Base-by-base conservation (phyloP, 2,888 invertebrate genomes). In the Chalcis sispes region DNA sequence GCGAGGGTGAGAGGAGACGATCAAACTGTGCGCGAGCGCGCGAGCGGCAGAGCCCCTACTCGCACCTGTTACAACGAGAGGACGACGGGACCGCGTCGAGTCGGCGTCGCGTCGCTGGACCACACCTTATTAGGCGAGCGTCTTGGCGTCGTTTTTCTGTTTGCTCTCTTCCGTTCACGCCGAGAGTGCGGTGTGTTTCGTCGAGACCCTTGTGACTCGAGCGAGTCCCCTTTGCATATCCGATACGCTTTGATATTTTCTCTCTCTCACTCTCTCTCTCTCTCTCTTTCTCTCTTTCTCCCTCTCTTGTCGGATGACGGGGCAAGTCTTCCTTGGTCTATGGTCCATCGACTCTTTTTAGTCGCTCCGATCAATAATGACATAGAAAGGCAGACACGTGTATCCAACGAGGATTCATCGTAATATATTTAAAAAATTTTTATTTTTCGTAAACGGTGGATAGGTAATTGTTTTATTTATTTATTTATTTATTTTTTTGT, bases 51-150 rank as follows among this genome's bases (percentile, higher is more conserved):
- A n/a, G 50, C n/a, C 76, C 75, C 75, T n/a, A 77, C 80, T 82
- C 80, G 83, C 86, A 87, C 85, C 87, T 87, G 87, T 87, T 86
- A 85, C 83, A 85, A 85, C 82, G 82, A 81, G 83, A 81, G 36
- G 50, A 81, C 82, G 58, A 81, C 80, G 76, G 78, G 61, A 8
- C 15, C 29, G 48, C 58, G 59, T n/a, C n/a, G n/a, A n/a, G n/a
- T n/a, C n/a, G n/a, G n/a, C n/a, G n/a, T 27, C 52, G 54, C 59
- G 59, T 58, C 59, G 66, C 58, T 50, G 76, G 72, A 80, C 81
- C 82, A 79, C 81, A 81, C 82, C 81, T 83, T 81, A 81, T 83
- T 80, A 80, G 80, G 80, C 76, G 79, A 73, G 72, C 78, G 69
- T 56, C 75, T 70, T 54, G 36, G 50, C 46, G 50, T n/a, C 42